Evolutionary conservation across 1,140 invertebrate genomes (phyloP).

Genomic region (Schlechtendalia chinensis): DNA sequence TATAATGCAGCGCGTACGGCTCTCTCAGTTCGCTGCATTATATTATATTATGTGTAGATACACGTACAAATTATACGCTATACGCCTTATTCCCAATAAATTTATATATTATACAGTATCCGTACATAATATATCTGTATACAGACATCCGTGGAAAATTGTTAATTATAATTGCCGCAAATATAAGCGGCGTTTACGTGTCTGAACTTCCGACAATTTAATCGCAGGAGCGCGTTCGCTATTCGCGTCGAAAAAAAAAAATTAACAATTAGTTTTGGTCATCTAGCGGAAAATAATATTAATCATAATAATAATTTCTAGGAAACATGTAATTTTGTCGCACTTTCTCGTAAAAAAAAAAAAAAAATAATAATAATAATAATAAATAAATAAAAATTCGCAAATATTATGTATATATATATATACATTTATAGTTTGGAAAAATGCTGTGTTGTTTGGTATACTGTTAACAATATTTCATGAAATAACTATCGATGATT

Average conservation of each 20-base stretch:
- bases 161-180: slow-evolving; percentile 44
- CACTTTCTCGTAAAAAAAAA: slow-evolving; percentile 24
- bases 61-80: slow-evolving; percentile 2
- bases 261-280: slow-evolving; percentile 42
- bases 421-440: background rate
- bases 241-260: slow-evolving; percentile 24
- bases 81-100: background rate
- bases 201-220: slow-evolving; percentile 41
- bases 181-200: slow-evolving; percentile 35
- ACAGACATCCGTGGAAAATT: slow-evolving; percentile 35
- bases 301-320: slow-evolving; percentile 20
- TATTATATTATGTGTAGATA: background rate
- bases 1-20: background rate
- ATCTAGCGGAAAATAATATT: background rate
- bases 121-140: background rate
- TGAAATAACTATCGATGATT: too few species aligned
- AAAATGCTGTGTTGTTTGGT: too few species aligned
- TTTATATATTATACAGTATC: background rate
- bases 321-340: slow-evolving; percentile 18
- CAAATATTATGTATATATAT: background rate
- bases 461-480: too few species aligned
- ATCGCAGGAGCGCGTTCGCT: background rate
- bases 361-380: background rate
- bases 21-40: too few species aligned
- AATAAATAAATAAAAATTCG: background rate